Evolutionary conservation across 1,140 invertebrate genomes (phyloP), one percentile per base, ranked within the genome.

Genomic region (Meteorus sp.): DNA sequence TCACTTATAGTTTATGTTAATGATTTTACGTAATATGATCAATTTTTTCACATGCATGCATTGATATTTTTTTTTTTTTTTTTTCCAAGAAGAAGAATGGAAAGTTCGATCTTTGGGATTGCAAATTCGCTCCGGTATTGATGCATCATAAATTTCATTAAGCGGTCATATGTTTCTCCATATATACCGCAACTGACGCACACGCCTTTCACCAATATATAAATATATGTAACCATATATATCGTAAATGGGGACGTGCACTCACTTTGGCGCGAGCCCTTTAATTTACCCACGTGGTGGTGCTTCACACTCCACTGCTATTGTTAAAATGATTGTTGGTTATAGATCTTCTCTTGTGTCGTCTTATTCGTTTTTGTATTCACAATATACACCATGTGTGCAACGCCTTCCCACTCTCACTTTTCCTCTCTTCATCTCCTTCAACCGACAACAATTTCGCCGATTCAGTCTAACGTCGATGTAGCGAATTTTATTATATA

Each of bases 241-340:
- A 37, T 62, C 29, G 4, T 9, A n/a, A n/a, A n/a, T n/a, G n/a
- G n/a, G n/a, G 25, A 11, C 45, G 8, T 19, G 13, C 43, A 17
- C 43, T 15, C 17, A 17, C 43, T 23, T 23, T 50, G 8, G 8
- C 47, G 8, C 68, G 53, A 69, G 71, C 67, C 75, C 74, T 76
- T 75, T 74, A 76, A 77, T 76, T 77, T 77, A 68, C n/a, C 19
- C 37, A n/a, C 37, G n/a, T 41, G 73, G 73, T 76, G 72, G 55
- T 45, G 39, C 48, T 73, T 68, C 65, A 72, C 69, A 71, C 73
- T 72, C n/a, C n/a, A n/a, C 70, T 68, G 70, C 71, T 71, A 74
- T 75, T 74, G 74, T 74, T 76, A 67, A 56, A 67, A 67, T 75
- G 71, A 76, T 76, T 75, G 70, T 73, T 66, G 74, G 73, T 64